phyloP scores from a whole-genome alignment of 2,797 vertebrate genomes.

The Lepilemur ruficaudatus region DNA sequence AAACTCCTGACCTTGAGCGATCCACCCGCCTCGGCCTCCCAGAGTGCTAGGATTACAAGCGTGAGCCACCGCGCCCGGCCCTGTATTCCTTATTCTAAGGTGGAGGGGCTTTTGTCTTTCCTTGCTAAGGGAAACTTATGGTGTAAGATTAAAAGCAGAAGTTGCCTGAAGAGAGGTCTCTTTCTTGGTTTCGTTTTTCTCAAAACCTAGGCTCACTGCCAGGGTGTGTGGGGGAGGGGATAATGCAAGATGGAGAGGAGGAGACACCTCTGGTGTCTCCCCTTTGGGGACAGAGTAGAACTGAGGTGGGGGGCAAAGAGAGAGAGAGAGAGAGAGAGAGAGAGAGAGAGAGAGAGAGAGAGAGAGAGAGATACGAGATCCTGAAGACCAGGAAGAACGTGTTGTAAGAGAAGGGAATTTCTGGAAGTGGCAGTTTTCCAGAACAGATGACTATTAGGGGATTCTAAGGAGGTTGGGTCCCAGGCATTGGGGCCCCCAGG shows the following conservation, averaged over 20 bases:
- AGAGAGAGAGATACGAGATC: background rate
- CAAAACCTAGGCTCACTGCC: background rate
- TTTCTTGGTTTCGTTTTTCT: slow-evolving; percentile 6
- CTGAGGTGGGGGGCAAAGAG: too few species aligned
- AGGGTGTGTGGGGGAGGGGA: background rate
- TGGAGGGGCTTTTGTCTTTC: background rate
- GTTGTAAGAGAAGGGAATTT: background rate
- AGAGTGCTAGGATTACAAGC: too few species aligned
- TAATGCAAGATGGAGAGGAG: background rate
- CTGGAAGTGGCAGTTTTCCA: background rate
- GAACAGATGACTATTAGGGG: background rate
- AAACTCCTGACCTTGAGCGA: too few species aligned
- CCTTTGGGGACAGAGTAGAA: background rate
- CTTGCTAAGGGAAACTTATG: background rate
- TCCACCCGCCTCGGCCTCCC: too few species aligned
- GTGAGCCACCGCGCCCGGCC: too few species aligned
- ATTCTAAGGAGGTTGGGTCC: background rate
- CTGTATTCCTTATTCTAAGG: background rate
- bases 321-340: background rate
- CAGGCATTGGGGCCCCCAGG: background rate
- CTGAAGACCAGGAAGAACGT: background rate
- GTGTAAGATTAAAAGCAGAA: background rate
- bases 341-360: background rate
- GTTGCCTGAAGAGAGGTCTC: background rate
- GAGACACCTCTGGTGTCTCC: background rate